These are phyloP conservation scores for Fregata magnificens DNA, from an alignment of 2,113 vertebrate species.

Conservation along the genomic window DNA sequence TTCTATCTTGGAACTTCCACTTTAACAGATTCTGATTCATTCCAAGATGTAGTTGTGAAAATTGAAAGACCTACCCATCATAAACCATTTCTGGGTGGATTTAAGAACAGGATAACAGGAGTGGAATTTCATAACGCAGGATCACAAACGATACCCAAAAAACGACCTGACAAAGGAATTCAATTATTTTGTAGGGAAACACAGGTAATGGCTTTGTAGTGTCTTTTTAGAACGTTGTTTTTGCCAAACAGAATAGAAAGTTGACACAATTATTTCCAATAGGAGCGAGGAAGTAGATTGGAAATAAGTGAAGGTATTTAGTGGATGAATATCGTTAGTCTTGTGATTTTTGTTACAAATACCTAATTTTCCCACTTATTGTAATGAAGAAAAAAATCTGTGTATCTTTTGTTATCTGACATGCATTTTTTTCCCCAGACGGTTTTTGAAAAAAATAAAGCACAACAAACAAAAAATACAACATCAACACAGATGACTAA, in stretches of 20 bases:
- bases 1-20: not conserved
- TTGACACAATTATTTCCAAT: not conserved
- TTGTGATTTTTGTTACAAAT: not conserved
- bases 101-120: slow-evolving; percentile 82
- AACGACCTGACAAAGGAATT: slow-evolving; percentile 58
- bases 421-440: slow-evolving; percentile 76
- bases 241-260: not conserved
- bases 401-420: not conserved
- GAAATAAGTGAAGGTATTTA: not conserved
- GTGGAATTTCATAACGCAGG: slow-evolving; percentile 87
- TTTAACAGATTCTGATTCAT: slow-evolving; percentile 66
- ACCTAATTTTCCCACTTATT: not conserved
- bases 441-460: slow-evolving; percentile 63
- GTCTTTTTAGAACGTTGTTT: not conserved
- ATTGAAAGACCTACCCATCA: slow-evolving; percentile 77
- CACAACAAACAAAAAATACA: slow-evolving; percentile 79
- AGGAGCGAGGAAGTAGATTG: not conserved
- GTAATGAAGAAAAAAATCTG: not conserved
- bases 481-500: slow-evolving; percentile 90
- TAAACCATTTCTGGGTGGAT: slow-evolving; percentile 92
- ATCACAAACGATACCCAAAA: slow-evolving; percentile 83
- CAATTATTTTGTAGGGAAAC: slow-evolving; percentile 78
- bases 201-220: slow-evolving; percentile 77
- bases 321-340: not conserved
- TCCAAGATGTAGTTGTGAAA: slow-evolving; percentile 80